Percentiles rank a stretch among this genome's conserved stretches.
These are phyloP conservation scores for Aphrophora alni DNA, from an alignment of 2,888 invertebrate genomes.

Conservation along the genomic window DNA sequence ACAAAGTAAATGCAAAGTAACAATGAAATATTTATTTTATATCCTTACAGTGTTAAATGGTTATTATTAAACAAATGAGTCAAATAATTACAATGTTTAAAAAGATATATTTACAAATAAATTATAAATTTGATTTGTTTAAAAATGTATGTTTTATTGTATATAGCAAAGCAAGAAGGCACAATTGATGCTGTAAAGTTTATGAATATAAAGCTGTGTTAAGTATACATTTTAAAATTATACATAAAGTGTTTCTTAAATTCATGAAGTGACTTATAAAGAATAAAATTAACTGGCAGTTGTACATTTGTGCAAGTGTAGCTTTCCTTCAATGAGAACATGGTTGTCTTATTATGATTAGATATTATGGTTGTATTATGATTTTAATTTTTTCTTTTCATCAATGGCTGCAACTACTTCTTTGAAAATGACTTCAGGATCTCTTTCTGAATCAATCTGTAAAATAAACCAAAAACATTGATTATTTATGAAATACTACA, in stretches of 20 bases:
- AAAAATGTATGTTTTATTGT: background rate
- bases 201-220: too few species aligned
- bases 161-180: background rate
- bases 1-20: background rate
- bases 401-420: conserved; percentile 71
- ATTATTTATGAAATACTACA: too few species aligned
- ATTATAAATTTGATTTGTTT: background rate
- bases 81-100: background rate
- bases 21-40: background rate
- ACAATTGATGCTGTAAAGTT: background rate
- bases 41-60: background rate
- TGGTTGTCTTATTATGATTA: too few species aligned
- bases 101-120: background rate
- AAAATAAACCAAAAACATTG: too few species aligned
- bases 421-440: conserved; percentile 76
- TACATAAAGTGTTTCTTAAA: background rate
- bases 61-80: background rate
- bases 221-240: background rate
- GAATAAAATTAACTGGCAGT: background rate
- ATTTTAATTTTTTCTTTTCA: conserved; percentile 26
- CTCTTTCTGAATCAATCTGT: conserved; percentile 82
- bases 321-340: background rate
- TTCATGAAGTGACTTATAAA: background rate
- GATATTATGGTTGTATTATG: background rate
- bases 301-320: background rate